Conservation (phyloP, 2,888 invertebrate species). For the Ypsolopha sequella region DNA sequence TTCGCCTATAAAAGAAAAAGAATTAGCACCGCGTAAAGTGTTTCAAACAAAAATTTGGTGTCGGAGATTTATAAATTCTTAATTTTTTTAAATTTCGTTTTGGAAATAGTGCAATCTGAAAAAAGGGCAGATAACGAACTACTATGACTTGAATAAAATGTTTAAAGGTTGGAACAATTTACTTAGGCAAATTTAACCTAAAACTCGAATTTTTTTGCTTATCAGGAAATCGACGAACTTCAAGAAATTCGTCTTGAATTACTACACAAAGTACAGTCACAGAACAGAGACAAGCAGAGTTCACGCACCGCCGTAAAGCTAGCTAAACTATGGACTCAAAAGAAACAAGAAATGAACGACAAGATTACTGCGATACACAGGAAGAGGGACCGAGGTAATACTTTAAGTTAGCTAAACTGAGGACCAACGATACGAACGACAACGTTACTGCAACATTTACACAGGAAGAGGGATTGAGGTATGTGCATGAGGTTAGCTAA, state of each 20-base stretch:
- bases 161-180: too few relatives aligned
- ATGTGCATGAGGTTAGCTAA: slow-evolving; percentile 39
- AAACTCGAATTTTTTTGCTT: not conserved
- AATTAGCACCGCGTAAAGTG: too few relatives aligned
- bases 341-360: slow-evolving; percentile 66
- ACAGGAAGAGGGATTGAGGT: slow-evolving; percentile 40
- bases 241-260: slow-evolving; percentile 78
- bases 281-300: slow-evolving; percentile 58
- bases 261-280: slow-evolving; percentile 73
- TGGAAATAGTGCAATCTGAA: too few relatives aligned
- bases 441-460: slow-evolving; percentile 71
- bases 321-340: slow-evolving; percentile 53
- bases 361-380: slow-evolving; percentile 69
- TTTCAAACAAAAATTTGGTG: too few relatives aligned
- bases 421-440: slow-evolving; percentile 63
- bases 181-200: too few relatives aligned
- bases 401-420: slow-evolving; percentile 61
- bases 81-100: too few relatives aligned
- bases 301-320: slow-evolving; percentile 56
- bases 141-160: too few relatives aligned
- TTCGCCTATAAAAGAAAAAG: too few relatives aligned
- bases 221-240: slow-evolving; percentile 77
- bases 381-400: slow-evolving; percentile 57
- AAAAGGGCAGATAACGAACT: too few relatives aligned
- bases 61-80: too few relatives aligned